Percentiles rank a stretch among this genome's conserved stretches.
phyloP scores from a whole-genome alignment of 2,113 vertebrate genomes.

The Semicossyphus pulcher region DNA sequence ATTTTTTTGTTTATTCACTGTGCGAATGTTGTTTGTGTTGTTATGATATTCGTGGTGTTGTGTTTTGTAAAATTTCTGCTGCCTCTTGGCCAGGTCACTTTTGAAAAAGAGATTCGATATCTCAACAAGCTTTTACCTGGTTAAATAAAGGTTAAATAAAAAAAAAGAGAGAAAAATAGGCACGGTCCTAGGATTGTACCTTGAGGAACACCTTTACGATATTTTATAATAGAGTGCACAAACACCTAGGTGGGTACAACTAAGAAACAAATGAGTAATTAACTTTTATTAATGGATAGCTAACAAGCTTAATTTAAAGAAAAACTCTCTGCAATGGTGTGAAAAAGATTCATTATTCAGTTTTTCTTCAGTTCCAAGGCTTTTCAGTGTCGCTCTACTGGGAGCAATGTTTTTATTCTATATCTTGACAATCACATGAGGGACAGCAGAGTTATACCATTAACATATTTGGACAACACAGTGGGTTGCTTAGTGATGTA shows the following conservation, averaged over 20 bases:
- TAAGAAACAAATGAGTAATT: not conserved
- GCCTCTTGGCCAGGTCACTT: too few species aligned
- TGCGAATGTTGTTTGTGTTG: too few species aligned
- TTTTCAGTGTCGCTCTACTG: not conserved
- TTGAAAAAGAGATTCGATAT: too few species aligned
- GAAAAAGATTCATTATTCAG: too few species aligned
- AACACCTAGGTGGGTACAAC: too few species aligned
- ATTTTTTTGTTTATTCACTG: too few species aligned
- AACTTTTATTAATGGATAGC: not conserved
- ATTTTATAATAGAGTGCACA: not conserved
- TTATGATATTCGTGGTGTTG: too few species aligned
- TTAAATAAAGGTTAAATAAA: too few species aligned
- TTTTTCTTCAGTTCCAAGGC: not conserved
- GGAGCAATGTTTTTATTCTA: not conserved
- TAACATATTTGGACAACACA: not conserved
- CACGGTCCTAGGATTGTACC: not conserved
- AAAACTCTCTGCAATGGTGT: not conserved
- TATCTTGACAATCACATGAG: too few species aligned
- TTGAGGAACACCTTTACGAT: not conserved
- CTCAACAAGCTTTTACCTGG: too few species aligned
- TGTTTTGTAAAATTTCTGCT: too few species aligned
- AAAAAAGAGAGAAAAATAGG: not conserved
- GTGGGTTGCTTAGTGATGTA: not conserved
- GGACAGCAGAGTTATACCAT: not conserved
- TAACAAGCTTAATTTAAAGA: not conserved